Evolutionary conservation across 2,888 invertebrate species (phyloP).

Genomic region (Rotaria magnacalcarata): DNA sequence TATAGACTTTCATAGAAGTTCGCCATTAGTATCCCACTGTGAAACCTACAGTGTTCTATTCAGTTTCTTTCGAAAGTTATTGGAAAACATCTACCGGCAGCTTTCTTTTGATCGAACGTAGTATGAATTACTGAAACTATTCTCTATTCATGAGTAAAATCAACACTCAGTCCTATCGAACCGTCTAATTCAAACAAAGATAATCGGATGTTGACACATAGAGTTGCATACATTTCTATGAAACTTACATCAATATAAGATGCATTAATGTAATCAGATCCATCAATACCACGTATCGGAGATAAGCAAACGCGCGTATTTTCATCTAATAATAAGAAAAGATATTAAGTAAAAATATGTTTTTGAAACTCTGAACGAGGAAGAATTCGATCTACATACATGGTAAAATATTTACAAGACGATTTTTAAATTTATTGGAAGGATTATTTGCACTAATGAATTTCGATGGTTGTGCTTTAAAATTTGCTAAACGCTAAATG

Average conservation of each 20-base stretch:
- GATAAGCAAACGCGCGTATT: conserved; percentile 12
- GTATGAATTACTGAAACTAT: too few species aligned
- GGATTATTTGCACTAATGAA: conserved; percentile 92
- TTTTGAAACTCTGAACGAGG: background rate
- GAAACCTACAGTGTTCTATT: too few species aligned
- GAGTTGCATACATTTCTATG: background rate
- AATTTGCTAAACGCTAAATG: conserved; percentile 67
- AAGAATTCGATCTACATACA: conserved; percentile 60
- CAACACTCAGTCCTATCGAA: too few species aligned
- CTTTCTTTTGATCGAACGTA: too few species aligned
- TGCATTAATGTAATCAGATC: conserved; percentile 94
- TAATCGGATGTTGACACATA: background rate
- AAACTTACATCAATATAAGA: conserved; percentile 80
- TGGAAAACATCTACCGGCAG: too few species aligned
- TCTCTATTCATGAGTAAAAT: too few species aligned
- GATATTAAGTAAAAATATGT: background rate
- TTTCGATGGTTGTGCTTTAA: conserved; percentile 45
- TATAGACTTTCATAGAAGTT: too few species aligned
- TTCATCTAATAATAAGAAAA: background rate
- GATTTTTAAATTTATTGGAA: conserved; percentile 95
- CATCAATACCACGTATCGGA: conserved; percentile 56
- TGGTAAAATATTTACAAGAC: conserved; percentile 92
- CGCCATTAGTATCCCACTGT: too few species aligned
- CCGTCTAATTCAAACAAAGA: too few species aligned
- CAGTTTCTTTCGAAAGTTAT: too few species aligned